Evolutionary conservation across 2,888 invertebrate genomes (phyloP), one percentile per base, ranked within the genome.

Genomic region (Drosophila fulvimacula): DNA sequence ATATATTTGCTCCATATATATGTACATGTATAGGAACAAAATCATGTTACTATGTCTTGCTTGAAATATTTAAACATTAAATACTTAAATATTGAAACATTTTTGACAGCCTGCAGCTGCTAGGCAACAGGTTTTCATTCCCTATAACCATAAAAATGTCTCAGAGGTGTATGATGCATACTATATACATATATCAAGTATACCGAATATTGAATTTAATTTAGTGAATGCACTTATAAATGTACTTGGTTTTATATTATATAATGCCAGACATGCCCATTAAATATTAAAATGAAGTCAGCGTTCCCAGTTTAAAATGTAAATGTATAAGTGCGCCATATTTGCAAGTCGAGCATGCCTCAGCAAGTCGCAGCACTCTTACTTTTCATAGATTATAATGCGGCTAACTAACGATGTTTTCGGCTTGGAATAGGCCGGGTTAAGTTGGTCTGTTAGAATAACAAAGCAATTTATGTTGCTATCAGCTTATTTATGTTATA

Each of bases 91-190:
- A 19, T 36, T 46, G 1, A 34, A 19, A 15, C 24, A 27, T 27
- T 34, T 42, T 57, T 49, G 53, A 30, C 36, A 36, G 44, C 24
- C 36, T 32, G 41, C 61, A 61, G 55, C 52, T 66, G 60, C 30
- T 48, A 41, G 57, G 17, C 66, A 66, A 73, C 72, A 17, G 55
- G 76, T 76, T 76, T 55, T 46, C 11, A 27, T 58, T 53, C 19
- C 1, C 10, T 36, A 9, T 44, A 38, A 1, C 15, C 10, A 24
- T 24, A 11, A 21, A 42, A n/a, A 11, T 38, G 32, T 13, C 48
- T 17, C 11, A 13, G 21, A 42, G 17, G 11, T 17, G 46, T n/a
- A 17, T 42, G 15, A 9, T 24, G 10, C 44, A n/a, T n/a, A 13
- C 15, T n/a, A 42, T 21, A 21, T 21, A n/a, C n/a, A n/a, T 48